A percentile compares a stretch with the other conserved stretches of the same genome.
phyloP scores from a whole-genome alignment of 2,888 invertebrate species.

The Peribatodes rhomboidaria region DNA sequence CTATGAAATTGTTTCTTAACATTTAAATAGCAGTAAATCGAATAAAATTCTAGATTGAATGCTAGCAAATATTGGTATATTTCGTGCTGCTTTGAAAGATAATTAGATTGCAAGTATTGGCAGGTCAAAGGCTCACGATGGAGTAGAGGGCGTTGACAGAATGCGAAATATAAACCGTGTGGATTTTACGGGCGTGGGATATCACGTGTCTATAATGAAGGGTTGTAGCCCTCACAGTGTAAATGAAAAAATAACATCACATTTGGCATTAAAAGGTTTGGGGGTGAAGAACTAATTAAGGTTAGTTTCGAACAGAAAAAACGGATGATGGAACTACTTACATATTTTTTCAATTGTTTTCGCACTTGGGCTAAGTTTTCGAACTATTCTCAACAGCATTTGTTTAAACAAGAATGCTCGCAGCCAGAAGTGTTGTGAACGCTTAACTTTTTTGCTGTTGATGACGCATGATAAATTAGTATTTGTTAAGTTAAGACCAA shows the following conservation, averaged over 20 bases:
- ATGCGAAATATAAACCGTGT: conserved; percentile 21
- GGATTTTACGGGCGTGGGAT: conserved; percentile 16
- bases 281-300: conserved; percentile 15
- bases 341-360: too few relatives aligned
- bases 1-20: conserved; percentile 9
- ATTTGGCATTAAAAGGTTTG: background rate
- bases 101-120: conserved; percentile 21
- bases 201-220: conserved; percentile 21
- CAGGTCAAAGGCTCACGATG: conserved; percentile 25
- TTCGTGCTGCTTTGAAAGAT: conserved; percentile 11
- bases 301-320: background rate
- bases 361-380: too few relatives aligned
- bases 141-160: conserved; percentile 21
- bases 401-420: too few relatives aligned
- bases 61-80: conserved; percentile 8
- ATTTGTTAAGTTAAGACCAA: too few relatives aligned
- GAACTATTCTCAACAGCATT: too few relatives aligned
- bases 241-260: conserved; percentile 4
- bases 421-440: too few relatives aligned
- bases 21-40: conserved; percentile 5
- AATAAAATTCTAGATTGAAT: conserved; percentile 2
- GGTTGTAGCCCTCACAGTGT: conserved; percentile 18
- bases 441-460: too few relatives aligned
- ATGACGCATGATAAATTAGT: too few relatives aligned
- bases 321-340: background rate